These are phyloP conservation scores for Pardalotus punctatus DNA, from an alignment of 2,113 vertebrate genomes.

Conservation along the genomic window DNA sequence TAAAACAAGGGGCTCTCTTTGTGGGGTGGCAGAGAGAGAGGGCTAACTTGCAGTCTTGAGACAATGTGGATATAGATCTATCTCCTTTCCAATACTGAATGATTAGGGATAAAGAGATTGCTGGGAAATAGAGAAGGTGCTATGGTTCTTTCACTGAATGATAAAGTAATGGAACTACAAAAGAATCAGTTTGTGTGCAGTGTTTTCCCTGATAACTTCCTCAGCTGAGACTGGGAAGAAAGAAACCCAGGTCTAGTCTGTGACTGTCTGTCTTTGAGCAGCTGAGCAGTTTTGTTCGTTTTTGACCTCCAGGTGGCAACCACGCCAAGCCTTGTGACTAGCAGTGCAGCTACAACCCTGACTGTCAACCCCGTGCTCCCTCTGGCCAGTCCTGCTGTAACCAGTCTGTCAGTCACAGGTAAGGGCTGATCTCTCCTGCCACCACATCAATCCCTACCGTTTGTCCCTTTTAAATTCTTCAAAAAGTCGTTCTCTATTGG, in stretches of 20 bases:
- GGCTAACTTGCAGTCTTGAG: background rate
- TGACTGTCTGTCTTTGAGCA: background rate
- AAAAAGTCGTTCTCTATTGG: background rate
- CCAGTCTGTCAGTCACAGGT: constrained; percentile 90
- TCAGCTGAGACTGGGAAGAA: background rate
- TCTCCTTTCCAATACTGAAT: background rate
- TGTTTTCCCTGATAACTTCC: background rate
- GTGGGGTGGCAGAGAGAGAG: background rate
- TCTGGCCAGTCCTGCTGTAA: constrained; percentile 87
- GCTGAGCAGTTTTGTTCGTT: constrained; percentile 15
- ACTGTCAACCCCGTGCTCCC: constrained; percentile 95
- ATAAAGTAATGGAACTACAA: background rate
- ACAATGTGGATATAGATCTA: background rate
- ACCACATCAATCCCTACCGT: background rate
- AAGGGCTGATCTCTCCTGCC: background rate
- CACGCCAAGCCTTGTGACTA: constrained; percentile 97
- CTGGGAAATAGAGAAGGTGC: background rate
- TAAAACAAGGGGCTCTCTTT: background rate
- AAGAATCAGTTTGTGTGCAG: background rate
- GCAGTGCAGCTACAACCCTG: constrained; percentile 92
- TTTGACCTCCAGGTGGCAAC: constrained; percentile 87
- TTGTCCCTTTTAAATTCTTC: background rate
- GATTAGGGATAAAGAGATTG: background rate
- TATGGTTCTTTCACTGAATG: background rate
- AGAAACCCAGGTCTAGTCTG: background rate